phyloP scores from a whole-genome alignment of 2,797 vertebrate genomes.

The Anas acuta region DNA sequence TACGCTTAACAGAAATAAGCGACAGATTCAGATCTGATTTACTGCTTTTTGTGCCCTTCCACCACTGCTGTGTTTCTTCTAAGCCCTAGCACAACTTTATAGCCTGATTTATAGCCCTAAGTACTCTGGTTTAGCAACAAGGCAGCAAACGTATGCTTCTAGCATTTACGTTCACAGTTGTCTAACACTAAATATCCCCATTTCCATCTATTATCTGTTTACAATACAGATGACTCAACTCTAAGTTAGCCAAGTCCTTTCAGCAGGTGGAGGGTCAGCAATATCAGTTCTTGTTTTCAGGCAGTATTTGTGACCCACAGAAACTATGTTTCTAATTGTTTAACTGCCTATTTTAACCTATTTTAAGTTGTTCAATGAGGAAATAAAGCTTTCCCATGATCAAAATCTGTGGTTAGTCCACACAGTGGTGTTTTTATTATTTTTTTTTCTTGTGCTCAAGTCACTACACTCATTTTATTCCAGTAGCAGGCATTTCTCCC shows the following conservation, averaged over 20 bases:
- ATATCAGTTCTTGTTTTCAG: not conserved
- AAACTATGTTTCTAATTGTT: not conserved
- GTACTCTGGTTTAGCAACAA: not conserved
- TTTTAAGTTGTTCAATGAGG: not conserved
- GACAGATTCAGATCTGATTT: not conserved
- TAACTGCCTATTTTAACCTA: not conserved
- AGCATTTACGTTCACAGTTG: not conserved
- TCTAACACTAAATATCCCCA: not conserved
- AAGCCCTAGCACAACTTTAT: not conserved
- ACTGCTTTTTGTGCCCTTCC: not conserved
- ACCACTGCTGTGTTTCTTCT: not conserved
- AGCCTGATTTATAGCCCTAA: not conserved
- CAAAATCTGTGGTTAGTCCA: not conserved
- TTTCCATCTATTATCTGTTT: not conserved
- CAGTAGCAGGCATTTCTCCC: not conserved
- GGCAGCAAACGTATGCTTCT: not conserved
- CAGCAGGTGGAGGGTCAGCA: constrained; percentile 3
- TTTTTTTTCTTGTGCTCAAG: not conserved
- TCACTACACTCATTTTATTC: not conserved
- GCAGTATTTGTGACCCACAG: not conserved
- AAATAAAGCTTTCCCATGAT: not conserved
- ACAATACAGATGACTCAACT: not conserved
- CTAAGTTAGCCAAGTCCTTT: not conserved
- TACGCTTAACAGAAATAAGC: not conserved
- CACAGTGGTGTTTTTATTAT: fast-evolving